Evolutionary conservation across 2,797 vertebrate species (phyloP).

Genomic region (Phrynocephalus vlangalii): DNA sequence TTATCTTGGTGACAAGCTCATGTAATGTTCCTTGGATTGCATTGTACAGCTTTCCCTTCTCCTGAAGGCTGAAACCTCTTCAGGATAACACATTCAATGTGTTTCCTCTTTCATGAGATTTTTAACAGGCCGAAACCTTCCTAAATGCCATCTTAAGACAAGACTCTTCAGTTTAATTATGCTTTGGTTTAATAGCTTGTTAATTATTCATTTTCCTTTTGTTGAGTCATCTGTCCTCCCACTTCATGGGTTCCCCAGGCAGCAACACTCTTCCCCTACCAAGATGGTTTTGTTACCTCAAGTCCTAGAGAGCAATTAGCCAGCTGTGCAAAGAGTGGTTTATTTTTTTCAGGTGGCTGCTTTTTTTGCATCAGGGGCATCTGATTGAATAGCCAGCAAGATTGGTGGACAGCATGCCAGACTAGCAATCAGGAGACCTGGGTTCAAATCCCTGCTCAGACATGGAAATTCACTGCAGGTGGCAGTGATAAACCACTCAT

Average conservation of each 20-base stretch:
- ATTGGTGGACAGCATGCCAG: too few relatives aligned
- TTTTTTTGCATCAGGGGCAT: too few relatives aligned
- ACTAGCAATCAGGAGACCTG: too few relatives aligned
- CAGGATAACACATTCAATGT: background rate
- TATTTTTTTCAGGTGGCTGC: background rate
- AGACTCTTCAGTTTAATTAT: conserved; percentile 24
- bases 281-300: background rate
- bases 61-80: background rate
- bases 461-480: too few relatives aligned
- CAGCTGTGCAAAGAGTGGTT: background rate
- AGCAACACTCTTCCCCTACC: background rate
- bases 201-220: conserved; percentile 24
- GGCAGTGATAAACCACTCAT: too few relatives aligned
- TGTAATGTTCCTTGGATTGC: background rate
- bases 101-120: background rate
- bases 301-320: conserved; percentile 1
- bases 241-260: background rate
- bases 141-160: background rate
- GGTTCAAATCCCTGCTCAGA: too few relatives aligned
- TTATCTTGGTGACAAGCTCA: background rate
- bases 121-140: background rate
- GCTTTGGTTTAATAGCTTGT: conserved; percentile 10
- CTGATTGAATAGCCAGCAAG: too few relatives aligned
- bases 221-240: conserved; percentile 11
- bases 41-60: background rate